Percentiles rank a stretch among this genome's conserved stretches.
phyloP scores from a whole-genome alignment of 2,888 invertebrate genomes.

The Choreutis nemorana region DNA sequence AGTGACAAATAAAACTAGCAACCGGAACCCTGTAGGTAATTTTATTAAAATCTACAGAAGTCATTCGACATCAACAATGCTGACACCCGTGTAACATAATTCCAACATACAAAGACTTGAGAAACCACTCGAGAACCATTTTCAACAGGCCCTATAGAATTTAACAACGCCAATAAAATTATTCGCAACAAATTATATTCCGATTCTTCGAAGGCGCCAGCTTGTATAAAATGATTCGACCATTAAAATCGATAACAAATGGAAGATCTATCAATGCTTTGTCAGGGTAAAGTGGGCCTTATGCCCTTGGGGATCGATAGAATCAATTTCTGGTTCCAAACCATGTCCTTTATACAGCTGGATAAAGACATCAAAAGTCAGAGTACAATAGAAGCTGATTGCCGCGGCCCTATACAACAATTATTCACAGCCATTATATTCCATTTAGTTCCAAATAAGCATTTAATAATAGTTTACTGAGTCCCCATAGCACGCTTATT shows the following conservation, averaged over 20 bases:
- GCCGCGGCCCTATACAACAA: constrained; percentile 45
- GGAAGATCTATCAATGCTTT: constrained; percentile 13
- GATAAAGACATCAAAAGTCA: constrained; percentile 56
- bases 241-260: constrained; percentile 25
- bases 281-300: neutral
- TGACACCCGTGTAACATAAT: too few relatives aligned
- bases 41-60: too few relatives aligned
- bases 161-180: constrained; percentile 20
- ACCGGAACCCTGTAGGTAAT: too few relatives aligned
- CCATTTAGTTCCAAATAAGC: constrained; percentile 66
- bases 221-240: constrained; percentile 28
- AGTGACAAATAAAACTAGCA: too few relatives aligned
- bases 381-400: constrained; percentile 52
- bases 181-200: constrained; percentile 50
- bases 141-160: too few relatives aligned
- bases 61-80: too few relatives aligned
- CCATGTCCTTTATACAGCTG: constrained; percentile 22
- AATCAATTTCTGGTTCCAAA: too few relatives aligned
- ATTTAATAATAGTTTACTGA: constrained; percentile 56
- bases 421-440: constrained; percentile 64
- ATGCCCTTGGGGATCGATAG: too few relatives aligned
- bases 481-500: constrained; percentile 59
- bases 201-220: constrained; percentile 44
- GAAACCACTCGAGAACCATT: too few relatives aligned
- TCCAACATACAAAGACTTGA: too few relatives aligned